phyloP scores from a whole-genome alignment of 2,113 vertebrate genomes.

The Pristiophorus japonicus region DNA sequence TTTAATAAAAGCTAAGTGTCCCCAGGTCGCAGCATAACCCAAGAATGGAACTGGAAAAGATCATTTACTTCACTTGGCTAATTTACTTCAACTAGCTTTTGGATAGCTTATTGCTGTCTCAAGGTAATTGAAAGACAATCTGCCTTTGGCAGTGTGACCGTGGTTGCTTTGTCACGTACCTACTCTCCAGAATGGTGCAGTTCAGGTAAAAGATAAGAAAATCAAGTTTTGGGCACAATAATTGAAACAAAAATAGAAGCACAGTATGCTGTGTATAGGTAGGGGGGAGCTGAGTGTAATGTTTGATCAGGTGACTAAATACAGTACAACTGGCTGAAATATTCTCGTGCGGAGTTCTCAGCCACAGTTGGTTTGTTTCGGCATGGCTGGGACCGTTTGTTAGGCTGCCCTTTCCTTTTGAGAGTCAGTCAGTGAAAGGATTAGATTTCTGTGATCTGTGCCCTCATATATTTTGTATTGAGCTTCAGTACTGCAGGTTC shows the following conservation, averaged over 20 bases:
- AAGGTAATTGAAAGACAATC: neutral
- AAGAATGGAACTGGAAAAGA: neutral
- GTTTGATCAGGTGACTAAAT: neutral
- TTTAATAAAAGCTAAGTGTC: neutral
- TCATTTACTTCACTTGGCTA: too few relatives aligned
- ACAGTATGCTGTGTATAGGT: neutral
- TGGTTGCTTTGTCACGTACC: neutral
- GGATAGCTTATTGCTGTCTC: neutral
- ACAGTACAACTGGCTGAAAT: too few relatives aligned
- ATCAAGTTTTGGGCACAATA: neutral
- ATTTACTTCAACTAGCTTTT: neutral
- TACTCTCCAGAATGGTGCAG: neutral
- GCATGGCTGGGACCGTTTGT: too few relatives aligned
- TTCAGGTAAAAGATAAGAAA: neutral
- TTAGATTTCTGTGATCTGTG: too few relatives aligned
- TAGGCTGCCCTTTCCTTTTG: too few relatives aligned
- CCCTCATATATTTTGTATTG: neutral
- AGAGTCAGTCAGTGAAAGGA: too few relatives aligned
- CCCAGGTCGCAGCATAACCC: neutral
- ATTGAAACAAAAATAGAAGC: neutral
- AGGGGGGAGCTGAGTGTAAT: neutral
- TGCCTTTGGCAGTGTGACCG: neutral
- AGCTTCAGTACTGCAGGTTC: neutral
- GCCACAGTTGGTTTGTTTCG: too few relatives aligned
- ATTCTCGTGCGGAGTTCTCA: too few relatives aligned